Conservation (phyloP, 2,797 vertebrate genomes). For the Tolypeutes matacus region DNA sequence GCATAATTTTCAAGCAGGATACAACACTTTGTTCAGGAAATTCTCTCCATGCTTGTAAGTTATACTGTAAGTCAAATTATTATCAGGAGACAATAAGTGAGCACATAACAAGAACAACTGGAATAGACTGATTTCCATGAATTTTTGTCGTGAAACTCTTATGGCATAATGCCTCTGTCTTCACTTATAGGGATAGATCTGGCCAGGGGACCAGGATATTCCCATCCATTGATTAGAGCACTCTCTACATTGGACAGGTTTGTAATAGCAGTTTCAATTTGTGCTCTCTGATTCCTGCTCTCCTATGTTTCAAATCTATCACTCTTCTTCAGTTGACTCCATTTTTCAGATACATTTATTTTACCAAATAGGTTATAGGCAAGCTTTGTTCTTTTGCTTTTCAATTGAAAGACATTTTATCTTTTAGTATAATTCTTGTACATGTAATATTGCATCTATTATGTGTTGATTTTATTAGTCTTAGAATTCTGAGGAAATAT, state of each 20-base stretch:
- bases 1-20: neutral
- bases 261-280: neutral
- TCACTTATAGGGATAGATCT: neutral
- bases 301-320: constrained; percentile 14
- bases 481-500: constrained; percentile 8
- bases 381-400: constrained; percentile 11
- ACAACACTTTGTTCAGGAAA: neutral
- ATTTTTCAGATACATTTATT: neutral
- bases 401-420: constrained; percentile 7
- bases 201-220: neutral
- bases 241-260: neutral
- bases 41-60: neutral
- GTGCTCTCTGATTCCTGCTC: neutral
- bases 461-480: neutral
- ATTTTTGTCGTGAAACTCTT: neutral
- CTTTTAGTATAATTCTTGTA: neutral
- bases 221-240: neutral
- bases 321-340: neutral
- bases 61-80: neutral
- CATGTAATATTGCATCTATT: neutral
- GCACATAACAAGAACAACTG: constrained; percentile 8
- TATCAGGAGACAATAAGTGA: neutral
- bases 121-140: neutral
- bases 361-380: neutral
- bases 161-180: neutral